Evolutionary conservation across 2,113 vertebrate species (phyloP), one percentile per base, ranked within the genome.

Genomic region (Meles meles): DNA sequence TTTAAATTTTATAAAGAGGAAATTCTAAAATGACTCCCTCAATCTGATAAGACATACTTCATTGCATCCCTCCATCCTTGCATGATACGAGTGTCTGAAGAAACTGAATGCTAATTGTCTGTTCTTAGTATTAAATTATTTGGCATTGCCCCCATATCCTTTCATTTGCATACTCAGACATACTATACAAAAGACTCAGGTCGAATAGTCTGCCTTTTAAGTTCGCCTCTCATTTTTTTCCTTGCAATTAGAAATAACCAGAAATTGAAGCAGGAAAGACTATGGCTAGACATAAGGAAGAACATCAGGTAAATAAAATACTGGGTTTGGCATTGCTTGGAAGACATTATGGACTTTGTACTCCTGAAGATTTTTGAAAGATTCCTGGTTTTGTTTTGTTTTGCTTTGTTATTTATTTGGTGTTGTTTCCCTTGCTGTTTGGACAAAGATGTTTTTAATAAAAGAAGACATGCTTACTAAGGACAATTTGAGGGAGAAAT

Each of bases 1-100:
- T 82, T 95, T 97, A 92, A 92, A 94, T 94, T 96, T 95, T 89
- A 49, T 83, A 89, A 93, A 57, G 37, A 97, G 52, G 37, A 95
- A 92, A 96, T 96, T 93, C 20, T 88, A 49, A 93, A 95, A 55
- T 85, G 37, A 61, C 63, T 74, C 42, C 25, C 20, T 96, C 59
- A 72, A 10, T 97, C 29, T 93, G n/a, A 91, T 93, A 77, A 96
- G 80, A 65, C n/a, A 55, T 17, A 87, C 18, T 76, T 37, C 11
- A 25, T 47, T 63, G 59, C 39, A 85, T 91, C 34, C 34, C 15
- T 93, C 31, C 91, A 12, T 93, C 71, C 65, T 86, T 47, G 61
- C n/a, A 52, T 72, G 34, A 81, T 59, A 11, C 57, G 44, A 94
- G 59, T 25, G 25, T 65, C 39, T 27, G 15, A 80, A 71, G 67